Conservation (phyloP, 2,797 vertebrate species). For the Leucoraja ocellata region DNA sequence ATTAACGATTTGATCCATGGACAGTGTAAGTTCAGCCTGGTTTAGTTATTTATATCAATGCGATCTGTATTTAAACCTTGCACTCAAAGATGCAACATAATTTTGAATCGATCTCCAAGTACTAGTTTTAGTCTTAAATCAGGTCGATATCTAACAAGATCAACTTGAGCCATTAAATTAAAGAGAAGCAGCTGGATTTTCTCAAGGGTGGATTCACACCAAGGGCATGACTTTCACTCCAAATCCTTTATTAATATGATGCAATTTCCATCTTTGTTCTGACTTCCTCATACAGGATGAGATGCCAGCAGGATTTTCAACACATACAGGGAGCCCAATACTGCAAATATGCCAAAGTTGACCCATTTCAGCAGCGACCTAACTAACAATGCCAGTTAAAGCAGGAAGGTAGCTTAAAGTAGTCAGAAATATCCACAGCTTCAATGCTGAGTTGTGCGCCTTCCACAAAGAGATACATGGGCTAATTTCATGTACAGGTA, state of each 20-base stretch:
- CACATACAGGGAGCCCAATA: neutral
- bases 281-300: neutral
- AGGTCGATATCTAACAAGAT: neutral
- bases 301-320: neutral
- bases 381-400: neutral
- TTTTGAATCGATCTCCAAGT: neutral
- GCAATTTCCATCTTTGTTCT: neutral
- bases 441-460: neutral
- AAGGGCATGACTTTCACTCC: neutral
- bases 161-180: neutral
- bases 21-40: neutral
- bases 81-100: neutral
- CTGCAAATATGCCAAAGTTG: neutral
- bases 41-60: neutral
- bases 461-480: neutral
- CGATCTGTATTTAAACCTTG: neutral
- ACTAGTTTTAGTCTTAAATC: neutral
- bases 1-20: neutral
- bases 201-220: neutral
- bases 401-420: too few relatives aligned
- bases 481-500: neutral
- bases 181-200: neutral
- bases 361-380: neutral
- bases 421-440: neutral
- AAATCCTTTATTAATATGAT: neutral